Base-by-base conservation (phyloP, 2,113 vertebrate genomes). In the Dermatemys mawii region DNA sequence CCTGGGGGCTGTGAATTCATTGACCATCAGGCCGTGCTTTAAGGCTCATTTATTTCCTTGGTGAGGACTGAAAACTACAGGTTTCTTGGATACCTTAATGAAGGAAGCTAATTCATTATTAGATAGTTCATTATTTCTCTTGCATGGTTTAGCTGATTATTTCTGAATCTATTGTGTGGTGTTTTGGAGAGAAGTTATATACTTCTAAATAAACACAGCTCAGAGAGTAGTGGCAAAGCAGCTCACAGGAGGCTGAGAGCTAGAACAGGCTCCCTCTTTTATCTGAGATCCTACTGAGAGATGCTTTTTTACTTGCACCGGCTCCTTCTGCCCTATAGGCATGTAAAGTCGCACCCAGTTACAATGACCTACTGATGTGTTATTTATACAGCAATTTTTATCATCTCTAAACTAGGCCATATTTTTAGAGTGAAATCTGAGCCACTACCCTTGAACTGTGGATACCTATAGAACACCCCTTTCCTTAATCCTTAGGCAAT, bases 231-330 rank as follows among this genome's bases (percentile, higher is more conserved):
- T 7, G 73, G 76, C 32, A 93, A 86, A 84, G 7, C 55, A 50
- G 81, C 86, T 94, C 87, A 29, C 17, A 29, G 38, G 57, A 78
- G 51, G 41, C 4, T 16, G 70, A 70, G 0, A 1, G 90, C 4
- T 91, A 90, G 88, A 91, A 96, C 91, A 22, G 92, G 84, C 51
- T 63, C 19, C 26, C 55, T 44, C 32, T 51, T 87, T 93, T 82
- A 89, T 46, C 44, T n/a, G 83, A 87, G 63, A 86, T 51, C 83
- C 55, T 94, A 81, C 86, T 87, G 91, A 94, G 87, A 94, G 87
- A 92, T 86, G 90, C 90, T 94, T 27, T 87, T 83, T 44, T 32
- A 51, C 84, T 38, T n/a, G 13, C 60, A 27, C 54, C 26, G 4
- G 4, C 54, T 55, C 54, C 27, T 57, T 63, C 32, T 35, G 57